Evolutionary conservation across 64 coral and sea anemone genomes (phyloP).

Genomic region (Astreopora myriophthalma): DNA sequence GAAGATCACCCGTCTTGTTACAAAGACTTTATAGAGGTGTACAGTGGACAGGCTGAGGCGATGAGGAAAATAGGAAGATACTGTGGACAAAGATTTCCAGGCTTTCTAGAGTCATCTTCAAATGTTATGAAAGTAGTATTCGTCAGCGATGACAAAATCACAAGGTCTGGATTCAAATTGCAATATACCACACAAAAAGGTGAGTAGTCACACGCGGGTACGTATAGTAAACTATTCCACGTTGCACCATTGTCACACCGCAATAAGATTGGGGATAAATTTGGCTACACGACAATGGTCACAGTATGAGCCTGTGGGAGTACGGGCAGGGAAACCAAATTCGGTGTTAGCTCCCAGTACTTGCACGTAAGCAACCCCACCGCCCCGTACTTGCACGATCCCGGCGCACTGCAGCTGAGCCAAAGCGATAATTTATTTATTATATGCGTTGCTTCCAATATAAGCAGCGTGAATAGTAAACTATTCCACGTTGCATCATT

Average conservation of each 20-base stretch:
- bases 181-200: no score
- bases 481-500: no score
- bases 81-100: not conserved
- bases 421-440: not conserved
- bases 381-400: not conserved
- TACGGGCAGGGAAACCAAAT: not conserved
- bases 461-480: not conserved
- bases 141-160: no score
- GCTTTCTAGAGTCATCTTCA: no score
- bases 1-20: slow-evolving; percentile 7
- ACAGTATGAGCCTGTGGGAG: not conserved
- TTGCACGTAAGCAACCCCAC: not conserved
- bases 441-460: not conserved
- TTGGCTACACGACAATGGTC: not conserved
- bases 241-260: not conserved
- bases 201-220: no score
- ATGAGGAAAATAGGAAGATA: not conserved
- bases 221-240: no score
- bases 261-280: not conserved
- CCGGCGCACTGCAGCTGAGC: not conserved
- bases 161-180: no score
- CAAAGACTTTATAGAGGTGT: not conserved
- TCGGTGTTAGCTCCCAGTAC: not conserved
- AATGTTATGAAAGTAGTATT: no score
- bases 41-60: not conserved